phyloP scores from a whole-genome alignment of 2,888 invertebrate genomes.

The Andrena hattorfiana region DNA sequence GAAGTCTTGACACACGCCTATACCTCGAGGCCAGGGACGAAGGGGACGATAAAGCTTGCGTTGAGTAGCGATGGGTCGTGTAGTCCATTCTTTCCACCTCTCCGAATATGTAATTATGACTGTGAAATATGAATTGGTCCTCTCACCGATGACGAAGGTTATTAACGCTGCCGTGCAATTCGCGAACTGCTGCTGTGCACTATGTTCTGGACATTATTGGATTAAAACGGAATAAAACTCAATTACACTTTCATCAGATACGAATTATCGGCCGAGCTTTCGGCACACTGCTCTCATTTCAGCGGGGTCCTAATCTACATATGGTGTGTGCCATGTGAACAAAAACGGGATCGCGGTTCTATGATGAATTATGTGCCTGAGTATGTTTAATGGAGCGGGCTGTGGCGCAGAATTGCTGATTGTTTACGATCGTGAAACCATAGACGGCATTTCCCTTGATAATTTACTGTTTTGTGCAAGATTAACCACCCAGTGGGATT shows the following conservation, averaged over 20 bases:
- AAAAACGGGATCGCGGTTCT: conserved; percentile 55
- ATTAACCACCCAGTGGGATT: not conserved
- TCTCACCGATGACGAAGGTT: conserved; percentile 53
- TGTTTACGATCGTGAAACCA: not conserved
- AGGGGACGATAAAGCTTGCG: conserved; percentile 6
- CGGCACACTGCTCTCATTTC: conserved; percentile 66
- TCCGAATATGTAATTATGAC: conserved; percentile 76
- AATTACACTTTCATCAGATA: conserved; percentile 77
- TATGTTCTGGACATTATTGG: conserved; percentile 66
- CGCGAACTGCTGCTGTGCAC: conserved; percentile 49
- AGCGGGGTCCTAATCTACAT: conserved; percentile 67
- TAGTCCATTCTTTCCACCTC: conserved; percentile 71
- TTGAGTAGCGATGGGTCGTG: conserved; percentile 10
- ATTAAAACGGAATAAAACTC: conserved; percentile 80
- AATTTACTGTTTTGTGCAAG: not conserved
- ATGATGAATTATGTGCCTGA: conserved; percentile 7
- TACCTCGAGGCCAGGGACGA: not conserved
- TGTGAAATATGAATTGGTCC: conserved; percentile 67
- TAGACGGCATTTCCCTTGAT: not conserved
- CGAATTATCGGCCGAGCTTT: conserved; percentile 69
- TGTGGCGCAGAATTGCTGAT: conserved; percentile 11
- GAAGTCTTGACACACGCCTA: not conserved
- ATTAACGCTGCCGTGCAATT: conserved; percentile 39
- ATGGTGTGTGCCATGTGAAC: conserved; percentile 45
- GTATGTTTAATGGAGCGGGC: conserved; percentile 35